Conservation (phyloP, 2,888 invertebrate species). For the Drosophila neutralis region DNA sequence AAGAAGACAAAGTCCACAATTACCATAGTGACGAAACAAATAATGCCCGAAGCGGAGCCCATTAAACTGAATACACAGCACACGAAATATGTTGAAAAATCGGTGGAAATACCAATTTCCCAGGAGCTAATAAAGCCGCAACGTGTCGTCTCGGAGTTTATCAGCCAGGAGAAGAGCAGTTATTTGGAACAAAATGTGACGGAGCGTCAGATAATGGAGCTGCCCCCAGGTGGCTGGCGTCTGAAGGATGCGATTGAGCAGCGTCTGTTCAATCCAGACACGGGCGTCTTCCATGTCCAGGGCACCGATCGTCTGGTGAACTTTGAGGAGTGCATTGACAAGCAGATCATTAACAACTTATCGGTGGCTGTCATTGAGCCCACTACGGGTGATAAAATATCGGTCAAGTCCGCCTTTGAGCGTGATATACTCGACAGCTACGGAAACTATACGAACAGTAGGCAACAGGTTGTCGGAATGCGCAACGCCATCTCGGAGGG, state of each 20-base stretch:
- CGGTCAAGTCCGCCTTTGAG: conserved; percentile 90
- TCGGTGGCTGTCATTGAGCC: conserved; percentile 94
- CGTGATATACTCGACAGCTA: conserved; percentile 91
- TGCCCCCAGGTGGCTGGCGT: conserved; percentile 94
- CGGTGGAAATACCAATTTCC: conserved; percentile 83
- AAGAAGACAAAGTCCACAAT: conserved; percentile 86
- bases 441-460: conserved; percentile 89
- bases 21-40: conserved; percentile 86
- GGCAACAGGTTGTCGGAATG: conserved; percentile 87
- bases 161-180: conserved; percentile 85
- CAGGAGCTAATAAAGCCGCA: conserved; percentile 71
- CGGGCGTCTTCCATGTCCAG: conserved; percentile 93
- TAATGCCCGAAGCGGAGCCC: conserved; percentile 83
- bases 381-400: conserved; percentile 88
- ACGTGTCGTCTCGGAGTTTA: conserved; percentile 85
- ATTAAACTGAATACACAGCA: conserved; percentile 80
- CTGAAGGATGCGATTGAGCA: conserved; percentile 93
- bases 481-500: conserved; percentile 89
- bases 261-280: conserved; percentile 92
- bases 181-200: conserved; percentile 82
- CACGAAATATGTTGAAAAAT: conserved; percentile 79
- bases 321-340: conserved; percentile 94
- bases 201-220: conserved; percentile 90
- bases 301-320: conserved; percentile 93
- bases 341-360: conserved; percentile 93